phyloP scores from a whole-genome alignment of 2,113 vertebrate genomes.

The Cebidichthys violaceus region DNA sequence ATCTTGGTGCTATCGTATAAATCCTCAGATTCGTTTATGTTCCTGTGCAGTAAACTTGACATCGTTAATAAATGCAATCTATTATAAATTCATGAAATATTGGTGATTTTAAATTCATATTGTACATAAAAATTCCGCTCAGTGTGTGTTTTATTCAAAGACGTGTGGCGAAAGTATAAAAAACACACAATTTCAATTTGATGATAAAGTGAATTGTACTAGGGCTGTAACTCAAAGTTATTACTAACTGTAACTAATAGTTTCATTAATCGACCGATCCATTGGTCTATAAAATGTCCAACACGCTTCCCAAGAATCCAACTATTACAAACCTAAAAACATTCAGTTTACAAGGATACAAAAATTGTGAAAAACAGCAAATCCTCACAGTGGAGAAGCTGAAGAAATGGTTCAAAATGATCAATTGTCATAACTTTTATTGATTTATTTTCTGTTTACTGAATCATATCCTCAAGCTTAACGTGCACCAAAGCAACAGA shows the following conservation, averaged over 20 bases:
- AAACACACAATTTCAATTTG: background rate
- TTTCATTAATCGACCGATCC: background rate
- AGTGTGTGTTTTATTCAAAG: background rate
- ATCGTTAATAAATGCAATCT: background rate
- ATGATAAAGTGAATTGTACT: background rate
- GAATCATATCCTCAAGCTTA: background rate
- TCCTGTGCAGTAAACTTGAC: background rate
- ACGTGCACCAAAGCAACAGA: background rate
- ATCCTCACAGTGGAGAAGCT: background rate
- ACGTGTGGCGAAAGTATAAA: background rate
- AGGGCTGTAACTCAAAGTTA: background rate
- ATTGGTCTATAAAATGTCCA: background rate
- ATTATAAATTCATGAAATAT: background rate
- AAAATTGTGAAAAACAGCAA: background rate
- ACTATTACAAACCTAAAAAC: background rate
- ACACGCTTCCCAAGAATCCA: background rate
- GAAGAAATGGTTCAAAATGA: background rate
- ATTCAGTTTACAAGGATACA: background rate
- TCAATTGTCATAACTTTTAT: background rate
- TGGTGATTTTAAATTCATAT: background rate
- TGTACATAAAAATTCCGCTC: background rate
- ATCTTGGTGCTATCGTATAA: background rate
- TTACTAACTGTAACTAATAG: background rate
- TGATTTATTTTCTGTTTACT: background rate
- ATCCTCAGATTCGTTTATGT: slow-evolving; percentile 6